These are phyloP conservation scores for Theocolax elegans DNA, from an alignment of 1,140 invertebrate genomes.

Conservation along the genomic window DNA sequence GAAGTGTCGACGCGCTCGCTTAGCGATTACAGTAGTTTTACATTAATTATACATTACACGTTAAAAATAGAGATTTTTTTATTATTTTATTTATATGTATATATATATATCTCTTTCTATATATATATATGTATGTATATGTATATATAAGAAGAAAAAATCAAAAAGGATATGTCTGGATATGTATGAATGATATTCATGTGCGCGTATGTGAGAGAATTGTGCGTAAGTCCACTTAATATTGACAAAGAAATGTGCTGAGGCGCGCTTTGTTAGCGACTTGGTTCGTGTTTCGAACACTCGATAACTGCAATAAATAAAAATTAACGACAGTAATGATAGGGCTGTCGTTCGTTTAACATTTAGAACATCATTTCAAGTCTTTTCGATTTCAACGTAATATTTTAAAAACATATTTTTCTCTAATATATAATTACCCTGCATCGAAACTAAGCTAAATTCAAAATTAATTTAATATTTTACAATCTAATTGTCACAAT, in stretches of 20 bases:
- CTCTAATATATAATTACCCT: constrained; percentile 31
- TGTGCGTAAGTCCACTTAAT: constrained; percentile 38
- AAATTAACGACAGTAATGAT: background rate
- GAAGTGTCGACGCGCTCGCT: constrained; percentile 17
- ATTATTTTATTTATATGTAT: constrained; percentile 9
- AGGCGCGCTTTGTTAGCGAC: constrained; percentile 8
- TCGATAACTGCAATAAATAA: background rate
- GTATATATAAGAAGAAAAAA: constrained; percentile 2
- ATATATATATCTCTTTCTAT: constrained; percentile 15
- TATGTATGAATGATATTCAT: constrained; percentile 15
- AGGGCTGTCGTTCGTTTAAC: background rate
- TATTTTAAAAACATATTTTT: too few species aligned
- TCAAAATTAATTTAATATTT: constrained; percentile 29
- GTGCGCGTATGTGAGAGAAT: constrained; percentile 23
- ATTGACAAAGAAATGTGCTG: constrained; percentile 35
- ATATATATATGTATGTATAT: background rate
- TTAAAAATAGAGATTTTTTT: constrained; percentile 38
- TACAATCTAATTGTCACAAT: too few species aligned
- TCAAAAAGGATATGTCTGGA: constrained; percentile 4
- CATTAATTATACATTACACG: constrained; percentile 39
- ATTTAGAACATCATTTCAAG: constrained; percentile 36
- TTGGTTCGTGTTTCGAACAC: constrained; percentile 25
- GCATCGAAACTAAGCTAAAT: too few species aligned
- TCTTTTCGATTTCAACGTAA: constrained; percentile 42
- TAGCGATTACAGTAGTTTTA: constrained; percentile 33